These are phyloP conservation scores for Drosophila gunungcola DNA, from an alignment of 1,140 invertebrate genomes.

Conservation along the genomic window DNA sequence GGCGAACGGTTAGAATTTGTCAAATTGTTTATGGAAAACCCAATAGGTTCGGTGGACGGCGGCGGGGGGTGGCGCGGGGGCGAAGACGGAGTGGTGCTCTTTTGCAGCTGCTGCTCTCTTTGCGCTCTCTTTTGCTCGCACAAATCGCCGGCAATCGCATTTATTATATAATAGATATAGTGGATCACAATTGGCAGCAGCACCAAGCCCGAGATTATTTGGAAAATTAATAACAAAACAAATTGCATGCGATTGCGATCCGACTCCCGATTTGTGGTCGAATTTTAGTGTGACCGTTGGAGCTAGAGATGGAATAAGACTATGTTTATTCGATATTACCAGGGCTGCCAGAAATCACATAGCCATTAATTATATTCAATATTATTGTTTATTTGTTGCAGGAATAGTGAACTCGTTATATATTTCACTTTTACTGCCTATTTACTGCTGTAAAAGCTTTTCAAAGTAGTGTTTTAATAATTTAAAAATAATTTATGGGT, in stretches of 20 bases:
- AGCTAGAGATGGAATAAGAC: neutral
- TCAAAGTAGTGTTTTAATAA: no score
- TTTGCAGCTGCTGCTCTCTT: constrained; percentile 27
- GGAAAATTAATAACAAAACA: constrained; percentile 74
- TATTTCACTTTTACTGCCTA: no score
- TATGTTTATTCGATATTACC: no score
- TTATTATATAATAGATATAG: constrained; percentile 84
- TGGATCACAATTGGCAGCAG: constrained; percentile 81
- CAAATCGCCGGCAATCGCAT: constrained; percentile 70
- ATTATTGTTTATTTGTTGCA: no score
- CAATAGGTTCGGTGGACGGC: constrained; percentile 23
- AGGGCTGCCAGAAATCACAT: no score
- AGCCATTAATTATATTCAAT: no score
- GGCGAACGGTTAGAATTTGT: constrained; percentile 18
- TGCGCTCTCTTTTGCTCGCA: constrained; percentile 27
- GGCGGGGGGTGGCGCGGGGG: constrained; percentile 8
- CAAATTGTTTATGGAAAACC: constrained; percentile 23
- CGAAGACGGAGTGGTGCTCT: constrained; percentile 4
- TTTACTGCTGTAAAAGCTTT: no score
- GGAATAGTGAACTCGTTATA: no score
- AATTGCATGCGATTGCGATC: constrained; percentile 73
- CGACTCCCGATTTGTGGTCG: constrained; percentile 20
- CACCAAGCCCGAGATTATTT: constrained; percentile 76
- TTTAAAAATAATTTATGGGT: no score
- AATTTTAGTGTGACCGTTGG: constrained; percentile 1